phyloP scores from a whole-genome alignment of 2,113 vertebrate genomes.

The Parotia lawesii region DNA sequence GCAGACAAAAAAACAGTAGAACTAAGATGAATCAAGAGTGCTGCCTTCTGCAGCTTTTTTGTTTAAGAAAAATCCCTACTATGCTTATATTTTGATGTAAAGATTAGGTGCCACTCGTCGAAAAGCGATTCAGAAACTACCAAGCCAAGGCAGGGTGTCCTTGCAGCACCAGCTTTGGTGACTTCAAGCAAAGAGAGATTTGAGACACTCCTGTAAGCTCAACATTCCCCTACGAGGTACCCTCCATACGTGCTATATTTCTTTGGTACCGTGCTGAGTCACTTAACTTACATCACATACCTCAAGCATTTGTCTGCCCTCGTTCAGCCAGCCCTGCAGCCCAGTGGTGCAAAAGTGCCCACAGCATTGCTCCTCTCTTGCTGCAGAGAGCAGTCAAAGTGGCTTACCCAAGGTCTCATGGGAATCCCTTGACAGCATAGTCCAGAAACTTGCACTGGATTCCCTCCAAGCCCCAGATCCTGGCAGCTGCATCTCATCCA shows the following conservation, averaged over 20 bases:
- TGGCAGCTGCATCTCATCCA: not conserved
- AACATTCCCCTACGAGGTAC: not conserved
- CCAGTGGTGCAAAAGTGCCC: rapidly evolving
- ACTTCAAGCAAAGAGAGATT: not conserved
- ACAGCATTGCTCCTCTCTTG: rapidly evolving
- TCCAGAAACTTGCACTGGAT: not conserved
- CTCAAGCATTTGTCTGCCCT: not conserved
- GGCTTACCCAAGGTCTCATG: rapidly evolving
- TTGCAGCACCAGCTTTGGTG: not conserved
- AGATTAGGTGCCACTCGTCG: not conserved
- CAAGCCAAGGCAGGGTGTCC: not conserved
- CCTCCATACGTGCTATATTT: rapidly evolving
- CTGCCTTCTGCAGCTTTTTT: not conserved
- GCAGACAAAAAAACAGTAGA: not conserved
- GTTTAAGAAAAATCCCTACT: not conserved
- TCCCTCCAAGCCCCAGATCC: not conserved
- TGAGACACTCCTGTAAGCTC: not conserved
- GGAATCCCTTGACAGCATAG: not conserved
- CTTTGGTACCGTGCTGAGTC: not conserved
- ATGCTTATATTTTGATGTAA: not conserved
- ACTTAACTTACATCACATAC: not conserved
- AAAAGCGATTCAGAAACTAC: not conserved
- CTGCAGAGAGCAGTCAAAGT: not conserved
- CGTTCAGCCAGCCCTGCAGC: rapidly evolving
- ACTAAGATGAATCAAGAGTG: not conserved